Evolutionary conservation across 37 sponge, comb jelly and placozoan species (phyloP).

Genomic region (Oscarella lobularis): DNA sequence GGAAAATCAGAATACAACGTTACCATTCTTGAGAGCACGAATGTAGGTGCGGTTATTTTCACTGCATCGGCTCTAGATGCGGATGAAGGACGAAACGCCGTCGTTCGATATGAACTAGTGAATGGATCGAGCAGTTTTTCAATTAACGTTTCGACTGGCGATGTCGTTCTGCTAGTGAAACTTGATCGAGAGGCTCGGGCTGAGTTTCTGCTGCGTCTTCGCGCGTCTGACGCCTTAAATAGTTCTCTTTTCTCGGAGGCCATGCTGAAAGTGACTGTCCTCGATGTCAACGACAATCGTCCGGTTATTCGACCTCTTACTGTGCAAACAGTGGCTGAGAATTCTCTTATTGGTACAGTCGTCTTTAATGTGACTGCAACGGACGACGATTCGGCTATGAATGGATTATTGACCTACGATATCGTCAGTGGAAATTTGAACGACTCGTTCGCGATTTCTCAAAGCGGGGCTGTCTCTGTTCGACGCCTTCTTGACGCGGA

Average conservation of each 20-base stretch:
- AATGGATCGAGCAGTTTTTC: not conserved
- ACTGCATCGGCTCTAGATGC: conserved; percentile 13
- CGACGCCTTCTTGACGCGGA: conserved; percentile 14
- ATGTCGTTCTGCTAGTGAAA: not conserved
- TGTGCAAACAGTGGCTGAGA: conserved; percentile 6
- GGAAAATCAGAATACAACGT: not conserved
- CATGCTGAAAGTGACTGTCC: not conserved
- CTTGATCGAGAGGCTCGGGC: not conserved
- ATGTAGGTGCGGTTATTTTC: not conserved
- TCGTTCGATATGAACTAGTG: not conserved
- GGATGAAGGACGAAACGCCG: conserved; percentile 12
- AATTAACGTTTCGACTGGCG: not conserved
- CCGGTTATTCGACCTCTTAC: conserved; percentile 5
- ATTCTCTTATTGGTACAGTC: not conserved
- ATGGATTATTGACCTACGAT: not conserved
- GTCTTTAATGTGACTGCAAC: conserved; percentile 1
- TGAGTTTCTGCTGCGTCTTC: not conserved
- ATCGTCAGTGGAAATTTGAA: conserved; percentile 2
- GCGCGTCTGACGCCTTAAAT: not conserved
- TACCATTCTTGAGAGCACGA: conserved; percentile 8
- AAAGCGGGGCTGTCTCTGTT: not conserved
- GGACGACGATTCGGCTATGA: not conserved
- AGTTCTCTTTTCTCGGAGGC: not conserved
- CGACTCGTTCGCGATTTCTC: not conserved
- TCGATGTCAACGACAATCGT: conserved; percentile 21